Percentiles rank a stretch among this genome's conserved stretches.
phyloP scores from a whole-genome alignment of 2,113 vertebrate genomes.

The Brachyhypopomus occidentalis region DNA sequence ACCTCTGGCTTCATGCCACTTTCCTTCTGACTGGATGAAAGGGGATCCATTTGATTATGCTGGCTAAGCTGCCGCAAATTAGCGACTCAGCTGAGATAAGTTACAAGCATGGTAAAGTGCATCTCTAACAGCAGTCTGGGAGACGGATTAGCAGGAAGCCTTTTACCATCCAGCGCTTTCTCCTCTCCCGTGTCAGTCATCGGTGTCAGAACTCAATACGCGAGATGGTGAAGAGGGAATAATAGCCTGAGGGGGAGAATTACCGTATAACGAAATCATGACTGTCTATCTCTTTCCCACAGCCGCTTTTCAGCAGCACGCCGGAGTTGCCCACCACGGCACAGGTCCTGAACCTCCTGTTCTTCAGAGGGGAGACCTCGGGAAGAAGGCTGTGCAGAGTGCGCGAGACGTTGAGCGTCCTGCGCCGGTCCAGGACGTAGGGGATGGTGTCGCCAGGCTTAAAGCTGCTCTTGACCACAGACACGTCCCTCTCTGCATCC shows the following conservation, averaged over 20 bases:
- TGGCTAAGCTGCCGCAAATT: conserved; percentile 14
- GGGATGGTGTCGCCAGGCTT: conserved; percentile 87
- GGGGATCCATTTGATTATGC: conserved; percentile 30
- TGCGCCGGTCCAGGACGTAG: conserved; percentile 84
- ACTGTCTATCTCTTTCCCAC: conserved; percentile 85
- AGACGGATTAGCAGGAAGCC: conserved; percentile 7
- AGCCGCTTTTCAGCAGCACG: conserved; percentile 81
- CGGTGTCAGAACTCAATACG: conserved; percentile 15
- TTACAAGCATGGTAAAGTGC: conserved; percentile 4
- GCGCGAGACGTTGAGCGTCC: conserved; percentile 83
- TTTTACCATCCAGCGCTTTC: conserved; percentile 25
- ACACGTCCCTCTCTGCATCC: conserved; percentile 86
- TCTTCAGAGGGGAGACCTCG: conserved; percentile 88
- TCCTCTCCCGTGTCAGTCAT: background rate
- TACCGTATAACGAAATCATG: conserved; percentile 88
- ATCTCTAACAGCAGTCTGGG: conserved; percentile 16
- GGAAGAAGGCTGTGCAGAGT: conserved; percentile 84
- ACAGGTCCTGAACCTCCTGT: conserved; percentile 82
- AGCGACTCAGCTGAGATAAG: conserved; percentile 37
- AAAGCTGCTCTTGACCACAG: conserved; percentile 86
- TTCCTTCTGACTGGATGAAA: conserved; percentile 30
- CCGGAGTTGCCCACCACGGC: conserved; percentile 89
- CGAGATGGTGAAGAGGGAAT: conserved; percentile 19
- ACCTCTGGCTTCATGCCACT: conserved; percentile 22
- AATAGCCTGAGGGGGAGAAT: conserved; percentile 26